Conservation (phyloP, 2,888 invertebrate species). For the Campoletis raptor region DNA sequence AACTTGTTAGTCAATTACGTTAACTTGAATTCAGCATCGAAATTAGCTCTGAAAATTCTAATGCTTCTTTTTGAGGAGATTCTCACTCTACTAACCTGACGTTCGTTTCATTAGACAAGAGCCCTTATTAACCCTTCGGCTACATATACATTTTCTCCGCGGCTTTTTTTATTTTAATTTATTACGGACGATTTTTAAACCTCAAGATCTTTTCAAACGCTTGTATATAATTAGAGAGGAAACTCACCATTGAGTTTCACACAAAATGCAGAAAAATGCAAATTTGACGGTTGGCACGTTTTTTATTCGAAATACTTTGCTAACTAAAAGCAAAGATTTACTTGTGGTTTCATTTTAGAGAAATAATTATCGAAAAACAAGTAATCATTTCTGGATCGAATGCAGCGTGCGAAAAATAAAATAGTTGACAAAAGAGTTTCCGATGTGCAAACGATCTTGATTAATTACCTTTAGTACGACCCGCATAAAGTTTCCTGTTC, state of each 20-base stretch:
- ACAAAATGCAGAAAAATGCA: no score
- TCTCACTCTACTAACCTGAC: neutral
- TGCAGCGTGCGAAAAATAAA: constrained; percentile 26
- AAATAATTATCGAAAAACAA: no score
- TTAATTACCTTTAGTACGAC: constrained; percentile 54
- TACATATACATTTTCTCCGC: neutral
- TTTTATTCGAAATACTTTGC: no score
- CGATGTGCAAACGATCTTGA: constrained; percentile 55
- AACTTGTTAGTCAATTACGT: neutral
- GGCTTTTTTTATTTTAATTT: neutral
- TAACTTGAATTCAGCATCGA: neutral
- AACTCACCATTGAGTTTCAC: no score
- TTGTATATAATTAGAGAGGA: neutral
- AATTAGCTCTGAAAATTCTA: neutral
- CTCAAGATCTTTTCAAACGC: neutral
- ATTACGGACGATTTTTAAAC: neutral
- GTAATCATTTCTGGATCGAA: neutral
- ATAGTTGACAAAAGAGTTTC: constrained; percentile 9
- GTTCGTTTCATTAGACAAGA: neutral
- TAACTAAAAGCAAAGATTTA: no score
- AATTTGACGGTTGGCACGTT: no score
- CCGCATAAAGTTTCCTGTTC: constrained; percentile 68
- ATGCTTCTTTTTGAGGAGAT: neutral
- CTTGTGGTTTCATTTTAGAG: no score
- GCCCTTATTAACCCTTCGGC: neutral